phyloP scores from a whole-genome alignment of 2,113 vertebrate genomes.

The Pedionomus torquatus region DNA sequence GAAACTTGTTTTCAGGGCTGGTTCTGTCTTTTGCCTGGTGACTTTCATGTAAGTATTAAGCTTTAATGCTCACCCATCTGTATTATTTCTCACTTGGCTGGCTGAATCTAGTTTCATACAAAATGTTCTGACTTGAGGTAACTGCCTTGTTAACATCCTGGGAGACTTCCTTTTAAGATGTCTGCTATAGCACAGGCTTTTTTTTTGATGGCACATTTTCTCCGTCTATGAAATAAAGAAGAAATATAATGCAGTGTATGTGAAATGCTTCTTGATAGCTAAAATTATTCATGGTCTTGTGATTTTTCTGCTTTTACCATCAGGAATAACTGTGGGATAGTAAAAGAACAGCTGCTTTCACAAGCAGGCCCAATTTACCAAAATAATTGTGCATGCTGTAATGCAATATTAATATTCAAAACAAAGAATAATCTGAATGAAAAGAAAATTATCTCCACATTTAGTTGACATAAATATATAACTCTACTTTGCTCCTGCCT shows the following conservation, averaged over 20 bases:
- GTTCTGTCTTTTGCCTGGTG: not conserved
- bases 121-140: not conserved
- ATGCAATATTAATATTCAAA: not conserved
- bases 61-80: not conserved
- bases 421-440: not conserved
- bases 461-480: not conserved
- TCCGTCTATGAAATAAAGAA: not conserved
- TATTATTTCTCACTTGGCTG: not conserved
- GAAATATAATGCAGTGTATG: not conserved
- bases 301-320: not conserved
- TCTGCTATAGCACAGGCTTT: not conserved
- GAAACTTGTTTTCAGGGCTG: not conserved
- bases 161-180: not conserved
- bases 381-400: not conserved
- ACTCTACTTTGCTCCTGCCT: not conserved
- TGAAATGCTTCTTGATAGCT: not conserved
- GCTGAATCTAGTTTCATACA: not conserved
- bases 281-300: not conserved
- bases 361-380: not conserved
- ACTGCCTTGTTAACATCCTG: not conserved
- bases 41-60: not conserved
- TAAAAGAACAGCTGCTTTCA: not conserved
- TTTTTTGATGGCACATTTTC: not conserved
- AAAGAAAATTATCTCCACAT: not conserved
- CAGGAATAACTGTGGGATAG: not conserved